Conservation (phyloP, 2,888 invertebrate species). For the Cataglyphis cursor region DNA sequence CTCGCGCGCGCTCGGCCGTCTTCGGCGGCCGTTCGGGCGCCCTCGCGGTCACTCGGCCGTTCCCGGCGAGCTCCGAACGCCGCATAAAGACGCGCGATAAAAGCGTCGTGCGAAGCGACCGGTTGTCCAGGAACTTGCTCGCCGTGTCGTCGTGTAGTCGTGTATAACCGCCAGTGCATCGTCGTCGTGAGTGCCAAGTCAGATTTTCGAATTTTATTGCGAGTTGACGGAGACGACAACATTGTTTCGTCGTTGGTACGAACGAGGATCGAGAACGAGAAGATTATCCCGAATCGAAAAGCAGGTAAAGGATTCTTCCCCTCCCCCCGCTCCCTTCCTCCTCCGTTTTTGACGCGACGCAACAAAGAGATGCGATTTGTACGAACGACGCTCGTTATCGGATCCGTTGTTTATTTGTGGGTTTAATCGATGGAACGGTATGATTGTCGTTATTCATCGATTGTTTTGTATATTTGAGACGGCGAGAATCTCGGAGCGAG, state of each 20-base stretch:
- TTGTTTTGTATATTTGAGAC: not conserved
- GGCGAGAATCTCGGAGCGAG: not conserved
- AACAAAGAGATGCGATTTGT: conserved; percentile 63
- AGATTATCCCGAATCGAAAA: not conserved
- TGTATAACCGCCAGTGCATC: conserved; percentile 4
- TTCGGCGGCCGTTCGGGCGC: not conserved
- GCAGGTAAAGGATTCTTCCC: conserved; percentile 11
- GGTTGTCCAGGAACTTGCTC: conserved; percentile 66
- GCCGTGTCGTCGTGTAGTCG: conserved; percentile 67
- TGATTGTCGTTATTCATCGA: not conserved
- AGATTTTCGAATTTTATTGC: not conserved
- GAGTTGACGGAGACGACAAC: not conserved
- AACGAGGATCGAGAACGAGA: not conserved
- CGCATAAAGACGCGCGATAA: conserved; percentile 76
- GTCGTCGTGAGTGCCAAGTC: not conserved
- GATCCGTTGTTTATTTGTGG: too few relatives aligned
- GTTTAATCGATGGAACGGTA: not conserved
- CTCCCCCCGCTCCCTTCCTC: too few relatives aligned
- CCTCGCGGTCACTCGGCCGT: conserved; percentile 3
- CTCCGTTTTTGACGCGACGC: not conserved
- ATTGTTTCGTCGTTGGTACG: not conserved
- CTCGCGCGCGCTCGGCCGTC: not conserved
- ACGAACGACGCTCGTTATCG: not conserved
- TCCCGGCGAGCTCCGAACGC: conserved; percentile 14
- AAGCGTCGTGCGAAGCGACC: conserved; percentile 77